A percentile compares a stretch with the other conserved stretches of the same genome.
These are phyloP conservation scores for Sebastes fasciatus DNA, from an alignment of 2,113 vertebrate species.

Conservation along the genomic window DNA sequence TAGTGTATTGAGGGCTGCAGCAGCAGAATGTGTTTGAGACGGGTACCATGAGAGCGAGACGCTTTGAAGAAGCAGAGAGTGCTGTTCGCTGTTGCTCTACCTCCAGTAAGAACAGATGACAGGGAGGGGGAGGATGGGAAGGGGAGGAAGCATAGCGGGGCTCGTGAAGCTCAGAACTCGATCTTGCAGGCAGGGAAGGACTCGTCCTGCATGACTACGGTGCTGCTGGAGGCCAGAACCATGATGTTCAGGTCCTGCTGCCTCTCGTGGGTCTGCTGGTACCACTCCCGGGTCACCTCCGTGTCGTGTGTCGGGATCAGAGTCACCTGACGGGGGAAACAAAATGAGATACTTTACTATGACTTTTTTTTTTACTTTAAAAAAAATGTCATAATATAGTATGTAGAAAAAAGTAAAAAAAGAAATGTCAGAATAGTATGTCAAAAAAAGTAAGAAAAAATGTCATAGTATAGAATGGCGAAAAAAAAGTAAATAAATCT, in stretches of 20 bases:
- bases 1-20: constrained; percentile 47
- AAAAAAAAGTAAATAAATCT: no score
- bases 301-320: constrained; percentile 98
- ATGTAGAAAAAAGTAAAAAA: no score
- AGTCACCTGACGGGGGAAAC: constrained; percentile 87
- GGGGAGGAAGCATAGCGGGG: neutral
- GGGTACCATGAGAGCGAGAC: constrained; percentile 47
- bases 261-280: constrained; percentile 97
- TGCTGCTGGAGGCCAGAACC: constrained; percentile 99
- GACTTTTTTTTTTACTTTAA: neutral
- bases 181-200: constrained; percentile 99
- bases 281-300: constrained; percentile 97
- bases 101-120: constrained; percentile 38
- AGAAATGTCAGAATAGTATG: no score
- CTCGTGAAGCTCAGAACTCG: constrained; percentile 89
- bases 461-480: no score
- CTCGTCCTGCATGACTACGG: constrained; percentile 99
- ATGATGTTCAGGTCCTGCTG: constrained; percentile 98
- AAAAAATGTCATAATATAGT: no score
- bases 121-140: neutral
- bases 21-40: constrained; percentile 36
- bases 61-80: constrained; percentile 43
- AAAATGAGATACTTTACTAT: neutral
- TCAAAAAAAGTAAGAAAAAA: no score
- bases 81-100: constrained; percentile 27